phyloP scores from a whole-genome alignment of 1,140 invertebrate genomes.

The Wiebesia pumilae region DNA sequence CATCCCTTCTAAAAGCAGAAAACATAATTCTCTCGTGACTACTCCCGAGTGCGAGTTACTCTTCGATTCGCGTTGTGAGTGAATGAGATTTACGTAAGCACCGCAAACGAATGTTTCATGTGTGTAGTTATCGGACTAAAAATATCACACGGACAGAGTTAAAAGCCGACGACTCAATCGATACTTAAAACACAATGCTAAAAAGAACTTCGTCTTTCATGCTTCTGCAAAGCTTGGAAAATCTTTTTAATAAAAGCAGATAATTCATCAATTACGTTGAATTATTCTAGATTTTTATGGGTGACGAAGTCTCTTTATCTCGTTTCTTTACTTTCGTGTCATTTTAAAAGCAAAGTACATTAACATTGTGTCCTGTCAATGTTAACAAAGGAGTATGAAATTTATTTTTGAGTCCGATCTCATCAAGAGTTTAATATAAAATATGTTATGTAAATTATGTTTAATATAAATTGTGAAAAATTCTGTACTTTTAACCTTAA shows the following conservation, averaged over 20 bases:
- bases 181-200: not conserved
- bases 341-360: not conserved
- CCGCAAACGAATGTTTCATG: conserved; percentile 15
- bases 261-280: not conserved
- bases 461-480: too few species aligned
- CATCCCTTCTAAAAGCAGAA: conserved; percentile 22
- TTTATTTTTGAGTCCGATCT: not conserved
- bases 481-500: too few species aligned
- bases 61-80: conserved; percentile 15
- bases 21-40: conserved; percentile 37
- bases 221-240: not conserved
- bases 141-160: not conserved
- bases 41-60: conserved; percentile 10
- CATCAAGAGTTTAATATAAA: too few species aligned
- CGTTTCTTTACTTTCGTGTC: not conserved
- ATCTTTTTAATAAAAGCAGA: not conserved
- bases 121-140: conserved; percentile 1
- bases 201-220: not conserved
- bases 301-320: not conserved
- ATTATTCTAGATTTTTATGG: not conserved
- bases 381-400: not conserved
- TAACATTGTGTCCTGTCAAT: not conserved
- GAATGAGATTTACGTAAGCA: conserved; percentile 32
- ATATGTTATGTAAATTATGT: too few species aligned
- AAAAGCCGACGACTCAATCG: not conserved